Evolutionary conservation across 2,113 vertebrate genomes (phyloP).

Genomic region (Nyctibius bracteatus): DNA sequence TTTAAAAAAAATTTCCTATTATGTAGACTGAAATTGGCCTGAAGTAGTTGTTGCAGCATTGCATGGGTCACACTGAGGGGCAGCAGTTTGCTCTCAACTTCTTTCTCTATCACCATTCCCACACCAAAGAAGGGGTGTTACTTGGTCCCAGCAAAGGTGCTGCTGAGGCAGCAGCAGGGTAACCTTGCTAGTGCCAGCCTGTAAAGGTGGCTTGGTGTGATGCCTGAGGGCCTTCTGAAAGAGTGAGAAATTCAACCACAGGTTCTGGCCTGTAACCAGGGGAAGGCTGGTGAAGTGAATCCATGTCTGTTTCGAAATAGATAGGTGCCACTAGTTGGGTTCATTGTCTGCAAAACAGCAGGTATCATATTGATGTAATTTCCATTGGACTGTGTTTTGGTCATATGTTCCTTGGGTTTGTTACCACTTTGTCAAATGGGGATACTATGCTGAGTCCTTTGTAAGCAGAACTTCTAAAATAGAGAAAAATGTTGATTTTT

Average conservation of each 20-base stretch:
- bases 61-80: background rate
- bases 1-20: background rate
- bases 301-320: background rate
- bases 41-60: background rate
- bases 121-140: background rate
- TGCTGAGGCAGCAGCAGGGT: background rate
- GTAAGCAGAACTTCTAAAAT: background rate
- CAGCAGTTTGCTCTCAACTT: background rate
- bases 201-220: background rate
- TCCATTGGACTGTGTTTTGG: background rate
- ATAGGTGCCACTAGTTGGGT: background rate
- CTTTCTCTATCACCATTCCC: background rate
- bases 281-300: background rate
- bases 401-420: background rate
- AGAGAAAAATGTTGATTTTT: background rate
- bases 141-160: background rate
- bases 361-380: background rate
- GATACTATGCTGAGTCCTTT: background rate
- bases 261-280: accelerated
- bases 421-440: background rate
- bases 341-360: background rate
- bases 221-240: background rate
- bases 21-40: background rate
- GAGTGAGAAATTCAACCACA: background rate
- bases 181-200: background rate